Conservation (phyloP, 2,113 vertebrate genomes). For the Hystrix cristata region DNA sequence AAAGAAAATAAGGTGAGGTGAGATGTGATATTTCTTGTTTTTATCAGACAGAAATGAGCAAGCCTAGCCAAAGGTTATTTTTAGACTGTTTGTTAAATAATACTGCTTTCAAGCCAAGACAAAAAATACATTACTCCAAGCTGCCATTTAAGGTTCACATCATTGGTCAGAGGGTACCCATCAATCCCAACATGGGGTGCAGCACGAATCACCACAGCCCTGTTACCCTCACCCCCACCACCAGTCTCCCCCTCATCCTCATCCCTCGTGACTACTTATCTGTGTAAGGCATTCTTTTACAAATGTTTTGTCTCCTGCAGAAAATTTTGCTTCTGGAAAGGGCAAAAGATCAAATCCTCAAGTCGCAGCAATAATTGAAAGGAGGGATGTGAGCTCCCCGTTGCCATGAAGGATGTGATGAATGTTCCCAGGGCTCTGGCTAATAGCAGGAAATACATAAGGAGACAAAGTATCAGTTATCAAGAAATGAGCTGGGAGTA, state of each 20-base stretch:
- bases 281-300: neutral
- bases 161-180: rapidly evolving
- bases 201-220: neutral
- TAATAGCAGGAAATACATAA: constrained; percentile 57
- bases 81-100: constrained; percentile 59
- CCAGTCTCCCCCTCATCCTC: neutral
- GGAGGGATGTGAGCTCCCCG: neutral
- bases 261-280: neutral
- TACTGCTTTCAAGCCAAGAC: constrained; percentile 44
- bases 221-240: too few relatives aligned
- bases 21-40: constrained; percentile 35
- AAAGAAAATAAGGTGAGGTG: constrained; percentile 22
- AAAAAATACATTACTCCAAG: neutral
- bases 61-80: constrained; percentile 39
- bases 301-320: neutral
- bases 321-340: constrained; percentile 19
- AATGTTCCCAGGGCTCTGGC: neutral
- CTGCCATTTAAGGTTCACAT: neutral
- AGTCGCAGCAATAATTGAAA: neutral
- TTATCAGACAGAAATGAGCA: constrained; percentile 31
- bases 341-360: neutral
- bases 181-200: neutral
- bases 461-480: constrained; percentile 27
- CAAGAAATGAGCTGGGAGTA: constrained; percentile 40
- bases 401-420: neutral